A percentile compares a stretch with the other conserved stretches of the same genome.
Conservation (phyloP, 2,888 invertebrate genomes). For the Liposcelis brunnea region DNA sequence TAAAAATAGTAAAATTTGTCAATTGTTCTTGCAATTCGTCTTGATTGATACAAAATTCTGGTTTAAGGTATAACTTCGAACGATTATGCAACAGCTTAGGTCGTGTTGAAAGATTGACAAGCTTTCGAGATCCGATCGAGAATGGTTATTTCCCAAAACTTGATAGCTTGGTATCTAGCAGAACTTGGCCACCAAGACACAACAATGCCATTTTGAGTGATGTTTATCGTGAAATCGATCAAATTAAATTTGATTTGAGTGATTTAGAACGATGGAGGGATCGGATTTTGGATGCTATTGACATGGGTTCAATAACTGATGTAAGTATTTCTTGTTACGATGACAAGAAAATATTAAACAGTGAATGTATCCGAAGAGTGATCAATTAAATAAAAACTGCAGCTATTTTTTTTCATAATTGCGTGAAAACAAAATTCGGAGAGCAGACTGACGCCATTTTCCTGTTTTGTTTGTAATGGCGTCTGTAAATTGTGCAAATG, state of each 20-base stretch:
- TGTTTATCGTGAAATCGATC: slow-evolving; percentile 48
- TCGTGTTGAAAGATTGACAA: slow-evolving; percentile 41
- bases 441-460: too few species aligned
- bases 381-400: too few species aligned
- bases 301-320: slow-evolving; percentile 38
- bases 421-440: too few species aligned
- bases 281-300: slow-evolving; percentile 51
- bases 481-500: too few species aligned
- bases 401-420: too few species aligned
- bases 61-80: slow-evolving; percentile 51
- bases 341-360: too few species aligned
- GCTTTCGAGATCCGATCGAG: slow-evolving; percentile 48
- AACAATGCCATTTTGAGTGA: slow-evolving; percentile 26
- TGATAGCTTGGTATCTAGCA: slow-evolving; percentile 56
- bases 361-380: too few species aligned
- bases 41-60: too few species aligned
- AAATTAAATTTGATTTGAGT: slow-evolving; percentile 45
- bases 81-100: slow-evolving; percentile 52
- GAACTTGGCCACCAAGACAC: slow-evolving; percentile 54
- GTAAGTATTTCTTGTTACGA: too few species aligned
- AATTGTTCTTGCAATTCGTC: too few species aligned
- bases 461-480: too few species aligned
- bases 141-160: slow-evolving; percentile 76
- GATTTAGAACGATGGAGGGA: slow-evolving; percentile 60
- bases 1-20: slow-evolving; percentile 19